Evolutionary conservation across 2,113 vertebrate species (phyloP).

Genomic region (Anguilla japonica): DNA sequence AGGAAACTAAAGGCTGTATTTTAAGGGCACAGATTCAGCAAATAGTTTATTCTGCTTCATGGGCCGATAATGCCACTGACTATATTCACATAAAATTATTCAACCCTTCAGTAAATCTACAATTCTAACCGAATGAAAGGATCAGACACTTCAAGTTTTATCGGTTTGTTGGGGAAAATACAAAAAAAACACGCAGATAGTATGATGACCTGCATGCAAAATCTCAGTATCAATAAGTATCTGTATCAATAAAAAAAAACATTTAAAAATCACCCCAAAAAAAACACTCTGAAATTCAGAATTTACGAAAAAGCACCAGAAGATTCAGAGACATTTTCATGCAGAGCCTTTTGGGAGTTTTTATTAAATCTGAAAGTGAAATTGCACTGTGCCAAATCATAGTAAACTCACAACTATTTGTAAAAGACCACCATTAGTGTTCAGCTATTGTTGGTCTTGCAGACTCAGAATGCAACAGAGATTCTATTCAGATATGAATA

Average conservation of each 20-base stretch:
- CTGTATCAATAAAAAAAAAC: too few species aligned
- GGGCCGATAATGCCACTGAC: too few species aligned
- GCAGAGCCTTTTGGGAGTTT: too few species aligned
- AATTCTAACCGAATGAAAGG: slow-evolving; percentile 24
- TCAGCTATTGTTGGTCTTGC: neutral
- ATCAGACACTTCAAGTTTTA: too few species aligned
- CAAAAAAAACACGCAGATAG: too few species aligned
- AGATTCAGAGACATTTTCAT: neutral
- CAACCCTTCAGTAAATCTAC: slow-evolving; percentile 38
- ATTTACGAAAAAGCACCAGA: neutral
- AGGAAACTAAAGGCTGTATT: slow-evolving; percentile 33
- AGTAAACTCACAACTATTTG: neutral
- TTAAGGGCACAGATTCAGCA: neutral
- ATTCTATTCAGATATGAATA: neutral
- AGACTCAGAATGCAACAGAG: neutral
- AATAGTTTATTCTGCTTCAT: too few species aligned
- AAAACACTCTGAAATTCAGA: too few species aligned
- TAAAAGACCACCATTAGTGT: neutral
- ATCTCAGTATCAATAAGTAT: too few species aligned
- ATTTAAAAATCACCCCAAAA: too few species aligned
- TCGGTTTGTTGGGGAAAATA: too few species aligned
- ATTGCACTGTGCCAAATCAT: neutral
- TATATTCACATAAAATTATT: neutral
- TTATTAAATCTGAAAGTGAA: neutral
- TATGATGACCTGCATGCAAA: too few species aligned